Evolutionary conservation across 2,113 vertebrate species (phyloP).

Genomic region (Caranx ignobilis): DNA sequence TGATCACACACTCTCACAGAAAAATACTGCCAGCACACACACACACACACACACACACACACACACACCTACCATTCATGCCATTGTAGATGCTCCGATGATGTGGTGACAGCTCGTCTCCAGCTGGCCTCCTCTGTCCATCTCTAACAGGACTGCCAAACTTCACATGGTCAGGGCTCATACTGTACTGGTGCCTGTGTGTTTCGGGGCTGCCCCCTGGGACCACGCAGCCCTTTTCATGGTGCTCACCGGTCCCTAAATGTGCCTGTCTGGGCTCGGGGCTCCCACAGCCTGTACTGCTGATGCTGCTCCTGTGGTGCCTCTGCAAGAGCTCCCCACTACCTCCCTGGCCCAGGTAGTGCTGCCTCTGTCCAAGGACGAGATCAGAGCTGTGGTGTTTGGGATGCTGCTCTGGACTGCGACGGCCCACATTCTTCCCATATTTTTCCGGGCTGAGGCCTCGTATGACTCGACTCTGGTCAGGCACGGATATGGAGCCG

Average conservation of each 20-base stretch:
- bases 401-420: conserved; percentile 90
- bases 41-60: background rate
- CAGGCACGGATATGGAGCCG: conserved; percentile 87
- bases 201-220: conserved; percentile 90
- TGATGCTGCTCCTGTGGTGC: conserved; percentile 89
- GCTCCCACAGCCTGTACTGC: conserved; percentile 85
- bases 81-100: conserved; percentile 92
- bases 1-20: background rate
- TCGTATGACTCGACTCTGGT: conserved; percentile 88
- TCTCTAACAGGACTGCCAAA: conserved; percentile 88
- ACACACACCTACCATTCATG: conserved; percentile 88
- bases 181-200: conserved; percentile 91
- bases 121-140: conserved; percentile 89
- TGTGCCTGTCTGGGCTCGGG: conserved; percentile 90
- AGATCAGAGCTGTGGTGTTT: conserved; percentile 81
- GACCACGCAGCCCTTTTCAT: conserved; percentile 86
- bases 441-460: conserved; percentile 90
- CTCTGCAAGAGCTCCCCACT: conserved; percentile 92
- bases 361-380: conserved; percentile 79
- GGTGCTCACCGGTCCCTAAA: conserved; percentile 89
- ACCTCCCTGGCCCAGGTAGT: conserved; percentile 86
- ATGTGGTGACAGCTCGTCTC: conserved; percentile 90
- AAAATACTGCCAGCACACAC: background rate
- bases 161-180: conserved; percentile 89
- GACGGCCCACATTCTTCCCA: conserved; percentile 73